phyloP scores from a whole-genome alignment of 2,113 vertebrate genomes.

The Megaceryle torquata region DNA sequence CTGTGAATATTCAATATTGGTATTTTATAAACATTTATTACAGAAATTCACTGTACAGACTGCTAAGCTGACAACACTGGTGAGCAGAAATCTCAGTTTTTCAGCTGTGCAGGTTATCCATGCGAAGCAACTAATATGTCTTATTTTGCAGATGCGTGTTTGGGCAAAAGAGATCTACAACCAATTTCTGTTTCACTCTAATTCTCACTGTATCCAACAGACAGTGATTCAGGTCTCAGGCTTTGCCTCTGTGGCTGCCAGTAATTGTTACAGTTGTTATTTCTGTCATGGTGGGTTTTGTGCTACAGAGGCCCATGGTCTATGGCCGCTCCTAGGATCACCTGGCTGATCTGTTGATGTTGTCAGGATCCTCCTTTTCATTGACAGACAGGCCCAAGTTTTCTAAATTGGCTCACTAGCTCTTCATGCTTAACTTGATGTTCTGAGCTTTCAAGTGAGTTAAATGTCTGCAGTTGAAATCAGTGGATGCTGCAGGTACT shows the following conservation, averaged over 20 bases:
- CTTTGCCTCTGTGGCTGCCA: not conserved
- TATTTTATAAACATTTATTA: slow-evolving; percentile 1
- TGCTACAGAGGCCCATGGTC: not conserved
- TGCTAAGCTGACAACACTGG: slow-evolving; percentile 12
- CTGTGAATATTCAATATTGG: not conserved
- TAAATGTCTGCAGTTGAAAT: not conserved
- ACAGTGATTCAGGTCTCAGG: not conserved
- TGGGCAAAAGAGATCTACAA: not conserved
- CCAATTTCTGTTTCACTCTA: not conserved
- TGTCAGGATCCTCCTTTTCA: not conserved
- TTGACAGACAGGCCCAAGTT: not conserved
- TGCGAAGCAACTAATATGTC: not conserved
- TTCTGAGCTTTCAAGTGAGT: not conserved
- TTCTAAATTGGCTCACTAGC: not conserved
- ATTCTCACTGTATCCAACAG: not conserved
- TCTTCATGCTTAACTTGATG: not conserved
- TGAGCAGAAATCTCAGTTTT: slow-evolving; percentile 23
- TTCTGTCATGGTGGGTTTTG: not conserved
- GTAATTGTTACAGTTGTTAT: not conserved
- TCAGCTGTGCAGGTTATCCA: not conserved
- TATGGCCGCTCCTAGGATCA: not conserved
- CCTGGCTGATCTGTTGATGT: not conserved
- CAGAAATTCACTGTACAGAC: slow-evolving; percentile 18
- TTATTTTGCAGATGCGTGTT: not conserved
- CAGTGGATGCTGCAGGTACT: not conserved